Evolutionary conservation across 2,113 vertebrate genomes (phyloP), one percentile per base, ranked within the genome.

Genomic region (Tachycineta bicolor): DNA sequence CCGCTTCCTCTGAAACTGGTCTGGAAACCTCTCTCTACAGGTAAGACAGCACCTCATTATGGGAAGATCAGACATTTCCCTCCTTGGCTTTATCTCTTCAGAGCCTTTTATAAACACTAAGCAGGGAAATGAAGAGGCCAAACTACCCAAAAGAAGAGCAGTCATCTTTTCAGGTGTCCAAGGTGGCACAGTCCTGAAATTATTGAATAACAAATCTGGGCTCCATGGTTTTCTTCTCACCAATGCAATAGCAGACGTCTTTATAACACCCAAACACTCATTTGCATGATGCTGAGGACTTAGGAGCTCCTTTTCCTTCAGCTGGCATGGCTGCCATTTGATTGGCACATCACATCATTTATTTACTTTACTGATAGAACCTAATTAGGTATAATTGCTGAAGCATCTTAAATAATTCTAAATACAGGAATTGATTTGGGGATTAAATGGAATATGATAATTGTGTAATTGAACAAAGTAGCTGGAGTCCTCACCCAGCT

Each of bases 361-460:
- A 95, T 97, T 97, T 96, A 95, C 93, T 97, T 97, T 95, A 77
- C 86, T 93, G 88, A 91, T 96, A 88, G 92, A 88, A 94, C 41
- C 31, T 94, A 97, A 97, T 96, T 97, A 96, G 82, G 25, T 86
- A 90, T 97, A 97, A 97, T 97, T 97, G 92, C 93, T 91, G 94
- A 92, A 96, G 94, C 95, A 96, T 96, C 95, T 96, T 91, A 96
- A 97, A 95, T 96, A 97, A 97, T 96, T 97, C 87, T 96, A 97
- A 97, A 97, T 97, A 97, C 88, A 96, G 94, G 92, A 96, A 96
- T 96, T 97, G 89, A 97, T 97, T 97, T 96, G 93, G 52, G 73
- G 90, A 97, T 97, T 97, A 96, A 97, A 96, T 96, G 41, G 95
- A 95, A 97, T 96, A 96, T 96, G 95, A 96, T 97, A 97, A 97